A percentile compares a stretch with the other conserved stretches of the same genome.
Evolutionary conservation across 2,888 invertebrate genomes (phyloP).

Genomic region (Drosophila atripex): DNA sequence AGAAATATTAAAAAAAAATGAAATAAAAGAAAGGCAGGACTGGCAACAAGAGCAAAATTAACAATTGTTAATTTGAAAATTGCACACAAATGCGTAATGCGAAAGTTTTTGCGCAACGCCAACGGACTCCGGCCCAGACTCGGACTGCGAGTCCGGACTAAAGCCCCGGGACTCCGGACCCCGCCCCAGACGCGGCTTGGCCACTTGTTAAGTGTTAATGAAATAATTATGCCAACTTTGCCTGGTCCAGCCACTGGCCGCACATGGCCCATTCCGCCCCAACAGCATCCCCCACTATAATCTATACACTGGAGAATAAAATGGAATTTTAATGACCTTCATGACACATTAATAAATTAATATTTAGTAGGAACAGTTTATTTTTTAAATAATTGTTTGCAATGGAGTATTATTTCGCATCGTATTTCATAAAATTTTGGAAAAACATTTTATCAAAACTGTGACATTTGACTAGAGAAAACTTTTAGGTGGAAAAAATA

Average conservation of each 20-base stretch:
- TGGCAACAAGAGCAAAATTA: slow-evolving; percentile 65
- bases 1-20: too few species aligned
- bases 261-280: slow-evolving; percentile 60
- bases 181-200: slow-evolving; percentile 48
- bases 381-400: too few species aligned
- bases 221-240: slow-evolving; percentile 80
- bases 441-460: too few species aligned
- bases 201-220: slow-evolving; percentile 80
- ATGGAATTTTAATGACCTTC: not conserved
- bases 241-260: slow-evolving; percentile 49
- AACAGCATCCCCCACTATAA: slow-evolving; percentile 18
- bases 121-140: slow-evolving; percentile 15
- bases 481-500: too few species aligned
- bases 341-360: not conserved
- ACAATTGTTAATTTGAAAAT: slow-evolving; percentile 81
- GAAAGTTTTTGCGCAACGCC: slow-evolving; percentile 70
- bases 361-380: too few species aligned
- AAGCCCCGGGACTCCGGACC: slow-evolving; percentile 18
- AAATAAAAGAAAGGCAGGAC: slow-evolving; percentile 26
- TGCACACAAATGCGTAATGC: slow-evolving; percentile 80
- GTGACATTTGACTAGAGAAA: too few species aligned
- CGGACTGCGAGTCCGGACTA: slow-evolving; percentile 2
- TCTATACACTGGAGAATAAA: slow-evolving; percentile 9
- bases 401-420: too few species aligned
- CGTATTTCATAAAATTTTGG: too few species aligned